Evolutionary conservation across 2,888 invertebrate genomes (phyloP).

Genomic region (Conomelus anceps): DNA sequence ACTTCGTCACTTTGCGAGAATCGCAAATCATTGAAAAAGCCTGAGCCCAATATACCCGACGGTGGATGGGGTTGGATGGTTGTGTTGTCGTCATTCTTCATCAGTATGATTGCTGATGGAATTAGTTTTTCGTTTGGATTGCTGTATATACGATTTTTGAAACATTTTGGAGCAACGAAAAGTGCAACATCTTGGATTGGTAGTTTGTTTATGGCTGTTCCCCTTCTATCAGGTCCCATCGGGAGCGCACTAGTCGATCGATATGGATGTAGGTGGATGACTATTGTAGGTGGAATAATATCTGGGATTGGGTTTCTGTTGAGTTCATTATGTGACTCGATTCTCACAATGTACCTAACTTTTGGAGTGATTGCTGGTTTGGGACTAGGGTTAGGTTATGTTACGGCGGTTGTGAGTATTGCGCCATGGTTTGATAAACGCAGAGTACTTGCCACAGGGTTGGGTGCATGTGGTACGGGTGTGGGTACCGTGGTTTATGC

Average conservation of each 20-base stretch:
- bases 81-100: conserved; percentile 73
- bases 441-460: conserved; percentile 75
- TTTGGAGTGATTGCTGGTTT: conserved; percentile 80
- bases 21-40: conserved; percentile 13
- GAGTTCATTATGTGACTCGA: conserved; percentile 57
- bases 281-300: conserved; percentile 64
- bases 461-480: conserved; percentile 83
- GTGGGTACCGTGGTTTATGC: conserved; percentile 74
- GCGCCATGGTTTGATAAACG: conserved; percentile 90
- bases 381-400: conserved; percentile 77
- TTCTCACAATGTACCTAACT: conserved; percentile 74
- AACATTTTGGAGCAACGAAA: conserved; percentile 72
- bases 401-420: conserved; percentile 83
- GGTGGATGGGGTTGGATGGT: conserved; percentile 89
- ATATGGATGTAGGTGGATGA: conserved; percentile 75
- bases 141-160: conserved; percentile 73
- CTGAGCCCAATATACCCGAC: conserved; percentile 59
- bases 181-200: conserved; percentile 87
- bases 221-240: conserved; percentile 73
- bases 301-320: conserved; percentile 69
- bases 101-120: conserved; percentile 88
- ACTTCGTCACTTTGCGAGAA: conserved; percentile 14
- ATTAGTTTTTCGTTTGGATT: conserved; percentile 90
- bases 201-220: conserved; percentile 82
- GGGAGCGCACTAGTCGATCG: conserved; percentile 79